Conservation (phyloP, 1,140 invertebrate genomes). For the Microplitis mediator region DNA sequence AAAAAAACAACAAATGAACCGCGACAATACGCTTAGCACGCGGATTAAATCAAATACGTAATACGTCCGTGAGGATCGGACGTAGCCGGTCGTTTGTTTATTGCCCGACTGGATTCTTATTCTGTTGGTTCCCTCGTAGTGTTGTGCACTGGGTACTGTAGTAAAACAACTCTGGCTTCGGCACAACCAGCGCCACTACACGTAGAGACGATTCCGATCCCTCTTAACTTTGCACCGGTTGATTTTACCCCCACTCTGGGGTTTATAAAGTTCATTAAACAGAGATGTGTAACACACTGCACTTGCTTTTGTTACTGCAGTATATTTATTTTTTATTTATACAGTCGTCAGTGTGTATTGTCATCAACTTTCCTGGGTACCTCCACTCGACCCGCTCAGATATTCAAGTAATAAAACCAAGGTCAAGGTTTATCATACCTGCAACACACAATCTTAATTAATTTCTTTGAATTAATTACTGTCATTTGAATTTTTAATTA, state of each 20-base stretch:
- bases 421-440: too few species aligned
- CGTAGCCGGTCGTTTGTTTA: constrained; percentile 40
- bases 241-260: background rate
- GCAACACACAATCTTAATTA: too few species aligned
- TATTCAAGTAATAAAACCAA: too few species aligned
- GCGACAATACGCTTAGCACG: background rate
- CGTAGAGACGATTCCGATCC: constrained; percentile 2
- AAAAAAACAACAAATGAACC: background rate
- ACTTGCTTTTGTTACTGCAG: background rate
- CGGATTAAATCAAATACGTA: too few species aligned
- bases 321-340: background rate
- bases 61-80: constrained; percentile 26
- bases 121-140: background rate
- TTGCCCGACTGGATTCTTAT: constrained; percentile 23
- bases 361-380: too few species aligned
- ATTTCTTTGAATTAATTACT: too few species aligned
- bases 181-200: constrained; percentile 5
- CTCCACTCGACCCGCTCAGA: too few species aligned
- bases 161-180: background rate
- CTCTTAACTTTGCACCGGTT: background rate
- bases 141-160: background rate
- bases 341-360: background rate
- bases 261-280: background rate
- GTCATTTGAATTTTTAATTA: too few species aligned
- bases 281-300: background rate